These are phyloP conservation scores for Drosophila villosipedis DNA, from an alignment of 2,888 invertebrate genomes.

Conservation along the genomic window DNA sequence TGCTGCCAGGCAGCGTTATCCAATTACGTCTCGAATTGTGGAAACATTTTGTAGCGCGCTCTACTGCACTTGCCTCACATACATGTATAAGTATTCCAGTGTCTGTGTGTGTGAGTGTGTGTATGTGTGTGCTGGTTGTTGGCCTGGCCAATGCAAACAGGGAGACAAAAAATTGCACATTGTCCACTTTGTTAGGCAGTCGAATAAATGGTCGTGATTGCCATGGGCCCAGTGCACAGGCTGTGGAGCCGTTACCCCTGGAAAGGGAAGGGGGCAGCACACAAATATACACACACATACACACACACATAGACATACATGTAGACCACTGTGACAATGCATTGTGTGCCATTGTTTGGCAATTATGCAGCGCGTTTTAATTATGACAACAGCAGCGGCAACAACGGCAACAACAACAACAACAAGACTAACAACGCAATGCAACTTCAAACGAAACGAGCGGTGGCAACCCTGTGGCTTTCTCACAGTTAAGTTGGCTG, in stretches of 20 bases:
- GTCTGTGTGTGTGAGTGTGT: constrained; percentile 8
- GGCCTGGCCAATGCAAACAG: constrained; percentile 53
- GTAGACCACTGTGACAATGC: constrained; percentile 9
- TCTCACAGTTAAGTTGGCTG: constrained; percentile 47
- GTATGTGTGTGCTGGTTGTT: constrained; percentile 36
- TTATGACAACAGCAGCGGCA: constrained; percentile 58
- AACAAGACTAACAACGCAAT: constrained; percentile 17
- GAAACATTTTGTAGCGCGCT: constrained; percentile 47
- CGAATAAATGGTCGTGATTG: constrained; percentile 60
- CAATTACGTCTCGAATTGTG: constrained; percentile 54
- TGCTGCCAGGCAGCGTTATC: constrained; percentile 52
- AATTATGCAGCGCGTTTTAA: constrained; percentile 73
- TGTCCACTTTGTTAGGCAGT: constrained; percentile 62
- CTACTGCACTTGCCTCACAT: constrained; percentile 17
- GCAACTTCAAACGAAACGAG: constrained; percentile 51
- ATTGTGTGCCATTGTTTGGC: constrained; percentile 67
- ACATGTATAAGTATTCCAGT: constrained; percentile 1
- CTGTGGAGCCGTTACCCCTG: not conserved
- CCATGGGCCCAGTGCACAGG: constrained; percentile 17
- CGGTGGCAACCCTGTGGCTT: constrained; percentile 59
- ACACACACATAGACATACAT: not conserved
- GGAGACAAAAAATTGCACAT: constrained; percentile 42
- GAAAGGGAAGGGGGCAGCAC: not conserved
- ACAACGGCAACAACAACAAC: constrained; percentile 6
- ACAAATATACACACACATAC: not conserved